Base-by-base conservation (phyloP, 1,140 invertebrate species). In the Chrysopa pallens region DNA sequence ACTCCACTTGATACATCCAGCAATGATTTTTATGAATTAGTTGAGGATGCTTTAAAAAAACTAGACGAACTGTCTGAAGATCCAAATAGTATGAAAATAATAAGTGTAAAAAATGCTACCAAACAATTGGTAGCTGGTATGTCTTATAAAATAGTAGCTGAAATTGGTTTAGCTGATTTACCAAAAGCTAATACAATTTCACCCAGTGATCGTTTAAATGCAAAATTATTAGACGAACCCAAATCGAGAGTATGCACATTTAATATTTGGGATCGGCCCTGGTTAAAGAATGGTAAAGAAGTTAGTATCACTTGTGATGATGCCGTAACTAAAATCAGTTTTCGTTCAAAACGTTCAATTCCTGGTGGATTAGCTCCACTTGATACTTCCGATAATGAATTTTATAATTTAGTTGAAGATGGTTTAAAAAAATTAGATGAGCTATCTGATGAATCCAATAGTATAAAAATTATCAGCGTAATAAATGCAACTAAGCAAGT, bases 221-320 rank as follows among this genome's bases (percentile, higher is more conserved):
- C 31, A 2, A 33, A 33, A 12, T 12, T 33, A 4, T n/a, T 41
- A 6, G 46, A 47, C 38, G 42, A 42, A 5, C 28, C 27, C 17
- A 23, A 44, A 11, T 58, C 62, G 42, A 60, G 60, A 44, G 57
- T 65, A 36, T 82, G 77, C 47, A 38, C 64, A 4, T 57, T 78
- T 2, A 57, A 57, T 9, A 55, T 77, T 35, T 74, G 67, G 67
- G 72, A 77, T 37, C 62, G 67, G 45, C 61, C 74, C 4, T 80
- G 76, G 78, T 6, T 72, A 3, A 56, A 70, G 29, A 54, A 69
- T 12, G 67, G 62, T 1, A 58, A 45, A 35, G 44, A 68, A 33
- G 66, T 73, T 13, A 62, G 61, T 5, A 61, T 73, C 0, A 54
- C 56, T 7, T 75, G 72, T 43, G 50, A 62, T 39, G 58, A 64